Percentiles rank a stretch among this genome's conserved stretches.
phyloP scores from a whole-genome alignment of 2,113 vertebrate species.

The Nycticorax nycticorax region DNA sequence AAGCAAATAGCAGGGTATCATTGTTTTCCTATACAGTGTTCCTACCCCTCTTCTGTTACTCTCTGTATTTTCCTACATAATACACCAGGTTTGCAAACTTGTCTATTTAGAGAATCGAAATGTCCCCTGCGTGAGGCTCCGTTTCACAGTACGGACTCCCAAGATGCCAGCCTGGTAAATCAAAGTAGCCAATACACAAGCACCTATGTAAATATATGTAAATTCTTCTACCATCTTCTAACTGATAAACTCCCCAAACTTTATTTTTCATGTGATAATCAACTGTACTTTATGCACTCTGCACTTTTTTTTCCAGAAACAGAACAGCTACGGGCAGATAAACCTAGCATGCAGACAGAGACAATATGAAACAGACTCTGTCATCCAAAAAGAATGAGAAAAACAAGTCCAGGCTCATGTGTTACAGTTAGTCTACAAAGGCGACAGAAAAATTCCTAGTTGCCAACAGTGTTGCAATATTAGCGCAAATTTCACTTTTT shows the following conservation, averaged over 20 bases:
- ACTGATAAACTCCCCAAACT: neutral
- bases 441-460: neutral
- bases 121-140: neutral
- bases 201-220: neutral
- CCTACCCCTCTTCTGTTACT: neutral
- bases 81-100: neutral
- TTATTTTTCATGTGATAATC: neutral
- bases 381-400: neutral
- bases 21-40: neutral
- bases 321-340: neutral
- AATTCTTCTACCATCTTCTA: neutral
- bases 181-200: neutral
- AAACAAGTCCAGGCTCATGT: neutral
- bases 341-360: neutral
- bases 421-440: neutral
- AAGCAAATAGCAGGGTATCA: neutral
- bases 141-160: neutral
- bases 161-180: neutral
- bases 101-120: neutral
- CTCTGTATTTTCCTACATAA: neutral
- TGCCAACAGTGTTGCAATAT: neutral
- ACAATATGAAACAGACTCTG: neutral
- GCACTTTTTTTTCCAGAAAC: neutral
- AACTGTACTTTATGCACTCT: neutral
- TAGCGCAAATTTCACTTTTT: neutral